These are phyloP conservation scores for Hormaphis cornu DNA, from an alignment of 1,140 invertebrate species.

Conservation along the genomic window DNA sequence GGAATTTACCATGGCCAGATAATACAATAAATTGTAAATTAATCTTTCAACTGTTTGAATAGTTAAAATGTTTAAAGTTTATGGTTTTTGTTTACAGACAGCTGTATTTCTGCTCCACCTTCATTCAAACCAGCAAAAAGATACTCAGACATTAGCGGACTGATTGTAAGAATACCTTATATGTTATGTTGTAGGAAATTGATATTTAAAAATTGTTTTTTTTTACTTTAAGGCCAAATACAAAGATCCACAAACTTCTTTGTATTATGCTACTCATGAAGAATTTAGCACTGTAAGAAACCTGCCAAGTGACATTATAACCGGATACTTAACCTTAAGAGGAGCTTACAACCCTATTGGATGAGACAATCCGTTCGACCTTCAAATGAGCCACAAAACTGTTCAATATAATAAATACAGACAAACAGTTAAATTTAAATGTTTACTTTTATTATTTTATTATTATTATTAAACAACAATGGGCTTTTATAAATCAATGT, in stretches of 20 bases:
- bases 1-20: constrained; percentile 56
- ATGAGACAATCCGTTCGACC: too few species aligned
- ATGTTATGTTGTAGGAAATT: background rate
- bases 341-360: constrained; percentile 77
- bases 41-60: background rate
- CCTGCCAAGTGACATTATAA: constrained; percentile 81
- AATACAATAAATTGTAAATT: constrained; percentile 58
- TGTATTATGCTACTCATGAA: constrained; percentile 71
- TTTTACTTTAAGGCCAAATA: constrained; percentile 61
- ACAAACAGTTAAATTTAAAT: background rate
- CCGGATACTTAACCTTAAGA: constrained; percentile 73
- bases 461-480: constrained; percentile 15
- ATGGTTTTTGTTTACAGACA: constrained; percentile 51
- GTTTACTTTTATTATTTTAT: background rate
- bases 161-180: constrained; percentile 50
- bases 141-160: constrained; percentile 84
- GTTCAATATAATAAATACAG: too few species aligned
- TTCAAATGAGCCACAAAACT: too few species aligned
- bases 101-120: constrained; percentile 78
- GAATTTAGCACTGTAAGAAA: constrained; percentile 75
- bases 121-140: constrained; percentile 84
- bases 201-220: constrained; percentile 32
- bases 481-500: constrained; percentile 4
- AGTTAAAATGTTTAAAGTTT: background rate
- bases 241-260: constrained; percentile 80